Evolutionary conservation across 1,140 invertebrate species (phyloP), one percentile per base, ranked within the genome.

Genomic region (Probaryconus sp.): DNA sequence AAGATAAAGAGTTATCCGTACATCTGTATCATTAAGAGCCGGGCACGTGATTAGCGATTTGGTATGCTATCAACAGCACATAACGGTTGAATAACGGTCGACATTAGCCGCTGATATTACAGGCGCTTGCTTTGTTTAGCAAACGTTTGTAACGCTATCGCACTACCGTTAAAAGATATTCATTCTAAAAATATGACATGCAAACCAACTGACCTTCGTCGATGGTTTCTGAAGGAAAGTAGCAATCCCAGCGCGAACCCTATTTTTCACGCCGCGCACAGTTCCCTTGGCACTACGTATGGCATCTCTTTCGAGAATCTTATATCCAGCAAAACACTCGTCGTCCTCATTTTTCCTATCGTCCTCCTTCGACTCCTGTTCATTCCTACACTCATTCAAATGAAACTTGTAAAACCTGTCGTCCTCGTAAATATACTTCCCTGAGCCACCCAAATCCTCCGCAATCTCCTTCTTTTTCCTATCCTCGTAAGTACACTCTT

Each of bases 231-330:
- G 94, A 9, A 97, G 90, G 85, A 98, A 98, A 3, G 96, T 97
- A 9, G 94, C 95, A 77, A 98, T 98, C 65, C 96, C 96, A 43
- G 96, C 95, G 75, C 96, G 88, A 14, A 98, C 97, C 76, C 96
- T 90, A 88, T 98, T 98, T 88, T 95, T 96, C 37, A 97, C 96
- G 38, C 96, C 96, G 11, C 96, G 90, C 51, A 98, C 94, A 1
- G 96, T 97, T 20, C 96, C 96, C 83, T 94, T 95, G 61, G 94
- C 92, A 89, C 96, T 98, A 71, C 92, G 90, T 81, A 97, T 96
- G 43, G 94, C 94, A 80, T 91, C 90, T 37, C 87, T 90, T 47
- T 93, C 90, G 68, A 93, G 91, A 83, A 94, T 94, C 85, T 93
- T 93, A 71, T 92, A 92, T 2, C 95, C 95, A 1, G 93, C 95